Percentiles rank a stretch among this genome's conserved stretches.
These are phyloP conservation scores for Brachynemurus nebulosus DNA, from an alignment of 2,888 invertebrate genomes.

Conservation along the genomic window DNA sequence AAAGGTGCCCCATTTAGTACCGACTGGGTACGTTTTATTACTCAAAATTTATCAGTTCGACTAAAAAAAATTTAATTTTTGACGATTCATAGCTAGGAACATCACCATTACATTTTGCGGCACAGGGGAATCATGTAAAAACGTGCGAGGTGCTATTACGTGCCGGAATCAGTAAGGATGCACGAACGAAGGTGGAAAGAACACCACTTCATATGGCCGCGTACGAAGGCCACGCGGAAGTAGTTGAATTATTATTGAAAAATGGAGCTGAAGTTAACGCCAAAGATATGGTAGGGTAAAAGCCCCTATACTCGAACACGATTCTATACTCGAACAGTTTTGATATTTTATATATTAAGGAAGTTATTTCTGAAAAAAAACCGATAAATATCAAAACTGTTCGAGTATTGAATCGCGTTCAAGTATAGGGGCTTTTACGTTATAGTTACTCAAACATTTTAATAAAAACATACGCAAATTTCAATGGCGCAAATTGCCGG, in stretches of 20 bases:
- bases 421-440: too few species aligned
- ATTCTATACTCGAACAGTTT: too few species aligned
- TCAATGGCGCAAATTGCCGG: too few species aligned
- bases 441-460: too few species aligned
- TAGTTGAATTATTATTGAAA: slow-evolving; percentile 53
- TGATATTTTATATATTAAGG: too few species aligned
- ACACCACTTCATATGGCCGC: slow-evolving; percentile 85
- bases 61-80: not conserved
- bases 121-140: slow-evolving; percentile 62
- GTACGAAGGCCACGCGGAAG: slow-evolving; percentile 64
- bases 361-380: too few species aligned
- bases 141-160: slow-evolving; percentile 69
- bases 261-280: slow-evolving; percentile 60
- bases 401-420: too few species aligned
- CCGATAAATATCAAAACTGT: too few species aligned
- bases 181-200: slow-evolving; percentile 81
- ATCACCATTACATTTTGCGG: slow-evolving; percentile 77
- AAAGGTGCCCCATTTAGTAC: slow-evolving; percentile 85
- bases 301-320: too few species aligned
- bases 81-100: slow-evolving; percentile 57
- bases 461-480: too few species aligned
- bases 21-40: slow-evolving; percentile 65
- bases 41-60: not conserved
- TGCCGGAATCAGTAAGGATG: slow-evolving; percentile 78
- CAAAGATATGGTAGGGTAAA: slow-evolving; percentile 53